Conservation (phyloP, 2,113 vertebrate genomes). For the Psilopogon haemacephalus region DNA sequence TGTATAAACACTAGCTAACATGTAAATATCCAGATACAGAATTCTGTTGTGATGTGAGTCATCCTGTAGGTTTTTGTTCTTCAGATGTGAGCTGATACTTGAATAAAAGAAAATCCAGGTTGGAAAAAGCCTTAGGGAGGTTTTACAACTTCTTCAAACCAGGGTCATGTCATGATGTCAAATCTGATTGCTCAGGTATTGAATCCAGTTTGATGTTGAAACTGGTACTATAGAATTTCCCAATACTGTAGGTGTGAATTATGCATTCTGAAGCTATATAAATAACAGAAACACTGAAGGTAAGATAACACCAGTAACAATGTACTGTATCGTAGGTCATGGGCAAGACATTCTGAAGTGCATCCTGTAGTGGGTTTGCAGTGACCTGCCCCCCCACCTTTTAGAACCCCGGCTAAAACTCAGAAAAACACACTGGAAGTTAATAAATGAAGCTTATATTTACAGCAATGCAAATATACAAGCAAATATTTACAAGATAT, state of each 20-base stretch:
- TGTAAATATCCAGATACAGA: not conserved
- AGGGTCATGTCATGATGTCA: not conserved
- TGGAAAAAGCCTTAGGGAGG: not conserved
- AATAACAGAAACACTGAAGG: not conserved
- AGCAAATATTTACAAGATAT: too few species aligned
- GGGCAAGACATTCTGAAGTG: not conserved
- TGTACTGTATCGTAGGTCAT: not conserved
- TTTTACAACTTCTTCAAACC: not conserved
- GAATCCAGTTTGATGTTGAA: not conserved
- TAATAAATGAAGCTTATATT: too few species aligned
- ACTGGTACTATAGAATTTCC: not conserved
- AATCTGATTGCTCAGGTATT: not conserved
- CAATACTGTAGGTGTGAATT: not conserved
- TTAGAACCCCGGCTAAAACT: too few species aligned
- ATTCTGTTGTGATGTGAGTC: not conserved
- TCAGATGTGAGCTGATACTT: not conserved
- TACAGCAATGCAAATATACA: too few species aligned
- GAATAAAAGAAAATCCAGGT: not conserved
- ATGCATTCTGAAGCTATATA: not conserved
- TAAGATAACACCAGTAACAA: not conserved
- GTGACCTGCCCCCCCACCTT: too few species aligned
- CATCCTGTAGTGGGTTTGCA: not conserved
- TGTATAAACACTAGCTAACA: not conserved
- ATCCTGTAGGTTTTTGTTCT: not conserved
- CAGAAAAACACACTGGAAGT: too few species aligned